These are phyloP conservation scores for Synergus umbraculus DNA, from an alignment of 2,888 invertebrate genomes.

Conservation along the genomic window DNA sequence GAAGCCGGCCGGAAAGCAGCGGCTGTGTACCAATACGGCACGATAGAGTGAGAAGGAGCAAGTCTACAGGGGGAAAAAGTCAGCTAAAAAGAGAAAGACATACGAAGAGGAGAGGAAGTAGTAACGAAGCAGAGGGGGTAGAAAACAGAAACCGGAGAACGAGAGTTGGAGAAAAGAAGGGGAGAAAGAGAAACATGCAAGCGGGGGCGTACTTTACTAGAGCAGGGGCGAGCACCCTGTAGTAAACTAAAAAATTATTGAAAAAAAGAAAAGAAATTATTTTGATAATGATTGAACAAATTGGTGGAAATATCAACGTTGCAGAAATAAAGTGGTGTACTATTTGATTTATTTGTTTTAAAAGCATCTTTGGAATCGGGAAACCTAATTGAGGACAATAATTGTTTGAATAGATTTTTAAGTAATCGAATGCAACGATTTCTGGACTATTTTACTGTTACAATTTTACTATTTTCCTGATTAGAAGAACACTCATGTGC, in stretches of 20 bases:
- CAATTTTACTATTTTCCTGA: no score
- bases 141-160: conserved; percentile 25
- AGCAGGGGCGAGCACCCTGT: background rate
- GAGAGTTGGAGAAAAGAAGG: conserved; percentile 25
- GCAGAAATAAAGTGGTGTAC: no score
- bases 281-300: no score
- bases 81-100: conserved; percentile 44
- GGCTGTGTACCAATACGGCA: conserved; percentile 56
- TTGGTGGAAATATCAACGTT: no score
- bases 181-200: conserved; percentile 42
- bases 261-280: no score
- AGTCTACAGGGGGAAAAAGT: conserved; percentile 13
- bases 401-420: no score
- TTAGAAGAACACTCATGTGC: background rate
- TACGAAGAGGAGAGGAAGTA: conserved; percentile 31
- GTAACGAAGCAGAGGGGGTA: conserved; percentile 29
- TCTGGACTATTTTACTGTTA: no score
- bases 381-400: no score
- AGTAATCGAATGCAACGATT: no score
- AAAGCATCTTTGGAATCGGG: no score
- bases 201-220: conserved; percentile 31
- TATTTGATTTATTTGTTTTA: no score
- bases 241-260: background rate
- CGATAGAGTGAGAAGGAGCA: conserved; percentile 34
- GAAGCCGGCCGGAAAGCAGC: conserved; percentile 67